Base-by-base conservation (phyloP, 2,797 vertebrate genomes). In the Steatocranus sp. region DNA sequence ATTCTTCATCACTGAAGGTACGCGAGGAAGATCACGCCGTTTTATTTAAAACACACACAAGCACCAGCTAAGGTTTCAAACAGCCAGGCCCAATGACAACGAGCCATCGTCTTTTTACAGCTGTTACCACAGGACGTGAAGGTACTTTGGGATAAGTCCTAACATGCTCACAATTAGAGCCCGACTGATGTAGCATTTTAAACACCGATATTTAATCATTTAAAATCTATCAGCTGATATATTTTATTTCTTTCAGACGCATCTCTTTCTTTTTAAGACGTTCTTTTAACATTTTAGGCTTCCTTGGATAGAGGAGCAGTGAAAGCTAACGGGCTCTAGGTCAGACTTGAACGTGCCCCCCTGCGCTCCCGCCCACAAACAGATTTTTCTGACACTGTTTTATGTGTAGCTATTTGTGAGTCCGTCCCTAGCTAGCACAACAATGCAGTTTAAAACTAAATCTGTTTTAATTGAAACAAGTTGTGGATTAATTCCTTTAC, bases 171-270 rank as follows among this genome's bases (percentile, higher is more conserved):
- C 14, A 43, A 4, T 25, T 43, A 7, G 0, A 68, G 63, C 63
- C 49, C 5, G 11, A 6, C 11, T 17, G 20, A 68, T 68, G 4
- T 3, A 25, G 0, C 36, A 41, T 25, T 68, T 68, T 25, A 36
- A 68, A 0, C 14, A 3, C 61, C 12, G 1, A 0, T 23, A 4
- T 66, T 23, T 23, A 15, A 20, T 23, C 5, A 17, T 68, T 41
- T 66, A 66, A 38, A 66, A 41, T 12, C 18, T 9, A 49, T 20
- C 34, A 63, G 34, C 58, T 63, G 34, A 38, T 1, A 61, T 18
- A 53, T 5, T 34, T 58, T 9, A n/a, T 66, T 63, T 9, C 11
- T 66, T 68, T 68, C 36, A 41, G 36, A 68, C 36, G 41, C 34
- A 25, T 58, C 27, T 53, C 23, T 4, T 61, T 61, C 1, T 32